A percentile compares a stretch with the other conserved stretches of the same genome.
These are phyloP conservation scores for Bombus breviceps DNA, from an alignment of 1,140 invertebrate genomes.

Conservation along the genomic window DNA sequence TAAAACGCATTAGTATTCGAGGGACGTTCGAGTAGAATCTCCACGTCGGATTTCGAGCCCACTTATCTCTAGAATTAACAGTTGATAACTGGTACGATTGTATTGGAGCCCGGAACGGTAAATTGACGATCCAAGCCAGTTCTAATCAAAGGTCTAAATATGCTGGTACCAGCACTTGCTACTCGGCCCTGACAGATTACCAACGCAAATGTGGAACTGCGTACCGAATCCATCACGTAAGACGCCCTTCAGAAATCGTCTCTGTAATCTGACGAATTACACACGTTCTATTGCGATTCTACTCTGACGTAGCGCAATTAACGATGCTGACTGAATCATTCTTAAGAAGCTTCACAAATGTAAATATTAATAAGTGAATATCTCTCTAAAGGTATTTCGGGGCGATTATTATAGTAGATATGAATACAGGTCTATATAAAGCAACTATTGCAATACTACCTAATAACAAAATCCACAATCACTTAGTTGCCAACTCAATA, in stretches of 20 bases:
- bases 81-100: conserved; percentile 56
- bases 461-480: no score
- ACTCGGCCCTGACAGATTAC: conserved; percentile 20
- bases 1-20: conserved; percentile 35
- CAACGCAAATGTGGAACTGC: conserved; percentile 33
- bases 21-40: conserved; percentile 9
- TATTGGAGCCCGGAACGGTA: conserved; percentile 43
- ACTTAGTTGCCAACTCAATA: no score
- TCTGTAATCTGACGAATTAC: conserved; percentile 30
- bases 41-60: conserved; percentile 38
- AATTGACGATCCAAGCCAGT: conserved; percentile 53
- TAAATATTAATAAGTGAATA: not conserved
- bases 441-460: no score
- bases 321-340: not conserved
- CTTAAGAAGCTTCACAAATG: not conserved
- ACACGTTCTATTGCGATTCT: not conserved
- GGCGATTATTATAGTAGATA: no score
- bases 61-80: conserved; percentile 51
- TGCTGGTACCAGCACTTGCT: conserved; percentile 63
- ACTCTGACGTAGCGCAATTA: no score
- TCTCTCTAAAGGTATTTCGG: not conserved
- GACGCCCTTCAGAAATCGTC: conserved; percentile 44
- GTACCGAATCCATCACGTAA: conserved; percentile 7
- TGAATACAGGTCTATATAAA: no score
- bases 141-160: conserved; percentile 64